Evolutionary conservation across 2,113 vertebrate genomes (phyloP).

Genomic region (Limanda limanda): DNA sequence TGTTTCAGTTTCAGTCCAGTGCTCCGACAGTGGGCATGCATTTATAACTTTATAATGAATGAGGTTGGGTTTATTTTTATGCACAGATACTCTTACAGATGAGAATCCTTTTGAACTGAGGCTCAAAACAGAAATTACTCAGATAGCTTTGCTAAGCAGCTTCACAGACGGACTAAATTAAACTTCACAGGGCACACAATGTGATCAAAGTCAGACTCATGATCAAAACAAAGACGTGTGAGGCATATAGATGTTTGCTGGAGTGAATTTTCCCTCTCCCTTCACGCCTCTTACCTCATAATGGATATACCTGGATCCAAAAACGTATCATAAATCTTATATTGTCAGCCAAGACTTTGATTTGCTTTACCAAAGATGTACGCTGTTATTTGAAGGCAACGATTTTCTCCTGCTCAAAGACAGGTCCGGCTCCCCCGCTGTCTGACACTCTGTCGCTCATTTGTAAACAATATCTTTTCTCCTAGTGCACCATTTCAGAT

Average conservation of each 20-base stretch:
- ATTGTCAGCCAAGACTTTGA: constrained; percentile 23
- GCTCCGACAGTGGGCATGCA: no score
- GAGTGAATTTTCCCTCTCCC: neutral
- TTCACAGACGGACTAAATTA: neutral
- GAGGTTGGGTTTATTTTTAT: no score
- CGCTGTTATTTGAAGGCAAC: neutral
- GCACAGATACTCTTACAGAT: neutral
- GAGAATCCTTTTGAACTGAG: neutral
- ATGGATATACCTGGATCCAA: neutral
- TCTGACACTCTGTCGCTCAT: neutral
- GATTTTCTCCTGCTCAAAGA: neutral
- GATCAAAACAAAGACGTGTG: neutral
- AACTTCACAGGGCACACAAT: neutral
- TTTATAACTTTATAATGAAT: no score
- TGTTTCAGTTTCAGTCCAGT: no score
- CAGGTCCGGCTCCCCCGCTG: neutral
- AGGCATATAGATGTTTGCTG: neutral
- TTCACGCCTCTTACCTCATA: neutral
- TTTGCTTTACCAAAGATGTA: constrained; percentile 9
- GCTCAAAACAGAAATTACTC: neutral
- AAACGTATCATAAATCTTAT: neutral
- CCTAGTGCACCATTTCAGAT: neutral
- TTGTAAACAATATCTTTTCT: constrained; percentile 6
- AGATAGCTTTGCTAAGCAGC: neutral
- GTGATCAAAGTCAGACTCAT: constrained; percentile 1